These are phyloP conservation scores for Scopus umbretta DNA, from an alignment of 2,113 vertebrate genomes.

Conservation along the genomic window DNA sequence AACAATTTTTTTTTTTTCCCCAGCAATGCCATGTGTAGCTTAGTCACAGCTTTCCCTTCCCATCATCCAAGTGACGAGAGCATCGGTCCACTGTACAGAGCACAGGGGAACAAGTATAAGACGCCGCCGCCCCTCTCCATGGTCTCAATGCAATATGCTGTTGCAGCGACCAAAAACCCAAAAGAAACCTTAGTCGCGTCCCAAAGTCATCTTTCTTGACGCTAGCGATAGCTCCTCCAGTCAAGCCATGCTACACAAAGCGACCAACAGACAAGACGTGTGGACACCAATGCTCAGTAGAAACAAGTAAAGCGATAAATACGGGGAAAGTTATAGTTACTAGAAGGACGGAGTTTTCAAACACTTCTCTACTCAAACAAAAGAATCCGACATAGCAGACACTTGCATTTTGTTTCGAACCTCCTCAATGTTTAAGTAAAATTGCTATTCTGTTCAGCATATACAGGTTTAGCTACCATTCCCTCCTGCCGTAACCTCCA, in stretches of 20 bases:
- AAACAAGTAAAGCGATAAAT: fast-evolving
- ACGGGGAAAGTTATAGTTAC: fast-evolving
- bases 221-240: not conserved
- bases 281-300: fast-evolving
- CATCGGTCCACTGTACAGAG: not conserved
- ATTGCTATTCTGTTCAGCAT: no score
- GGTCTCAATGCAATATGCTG: fast-evolving
- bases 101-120: fast-evolving
- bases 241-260: fast-evolving
- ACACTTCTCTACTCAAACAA: not conserved
- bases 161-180: not conserved
- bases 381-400: not conserved
- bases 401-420: not conserved
- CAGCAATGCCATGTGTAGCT: not conserved
- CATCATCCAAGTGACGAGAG: not conserved
- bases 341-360: not conserved
- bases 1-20: not conserved
- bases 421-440: not conserved
- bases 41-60: not conserved
- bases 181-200: fast-evolving
- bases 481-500: not conserved
- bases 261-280: not conserved
- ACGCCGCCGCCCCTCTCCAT: fast-evolving
- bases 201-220: not conserved
- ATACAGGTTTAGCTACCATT: not conserved